Percentiles rank a stretch among this genome's conserved stretches.
phyloP scores from a whole-genome alignment of 2,888 invertebrate species.

The Sminthurinus aureus region DNA sequence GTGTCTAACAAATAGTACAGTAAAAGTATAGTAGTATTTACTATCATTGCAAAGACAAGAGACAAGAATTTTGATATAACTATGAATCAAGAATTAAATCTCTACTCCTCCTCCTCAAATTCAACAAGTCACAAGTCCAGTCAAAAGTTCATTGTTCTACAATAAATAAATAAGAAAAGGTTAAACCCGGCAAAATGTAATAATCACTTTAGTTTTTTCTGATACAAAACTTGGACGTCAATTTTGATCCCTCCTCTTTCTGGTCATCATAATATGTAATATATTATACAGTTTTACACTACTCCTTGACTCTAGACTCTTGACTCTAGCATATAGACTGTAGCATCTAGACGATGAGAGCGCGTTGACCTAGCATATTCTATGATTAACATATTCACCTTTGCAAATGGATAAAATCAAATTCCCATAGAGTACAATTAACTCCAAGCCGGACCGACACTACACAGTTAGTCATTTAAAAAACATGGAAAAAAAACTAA shows the following conservation, averaged over 20 bases:
- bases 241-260: background rate
- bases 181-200: constrained; percentile 5
- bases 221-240: background rate
- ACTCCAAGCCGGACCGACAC: constrained; percentile 42
- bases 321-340: no score
- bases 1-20: no score
- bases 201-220: background rate
- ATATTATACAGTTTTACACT: no score
- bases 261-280: background rate
- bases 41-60: background rate
- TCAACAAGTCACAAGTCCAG: background rate
- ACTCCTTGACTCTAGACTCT: no score
- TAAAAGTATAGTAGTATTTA: no score
- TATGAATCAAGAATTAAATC: no score
- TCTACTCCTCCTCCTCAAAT: no score
- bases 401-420: constrained; percentile 31
- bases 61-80: no score
- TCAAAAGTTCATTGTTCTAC: constrained; percentile 9
- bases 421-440: constrained; percentile 47
- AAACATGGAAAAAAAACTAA: background rate
- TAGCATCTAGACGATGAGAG: background rate
- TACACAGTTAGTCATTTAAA: constrained; percentile 44
- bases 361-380: constrained; percentile 27
- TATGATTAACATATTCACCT: constrained; percentile 28
- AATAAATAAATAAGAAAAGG: background rate